phyloP scores from a whole-genome alignment of 2,113 vertebrate species.

The Corapipo altera region DNA sequence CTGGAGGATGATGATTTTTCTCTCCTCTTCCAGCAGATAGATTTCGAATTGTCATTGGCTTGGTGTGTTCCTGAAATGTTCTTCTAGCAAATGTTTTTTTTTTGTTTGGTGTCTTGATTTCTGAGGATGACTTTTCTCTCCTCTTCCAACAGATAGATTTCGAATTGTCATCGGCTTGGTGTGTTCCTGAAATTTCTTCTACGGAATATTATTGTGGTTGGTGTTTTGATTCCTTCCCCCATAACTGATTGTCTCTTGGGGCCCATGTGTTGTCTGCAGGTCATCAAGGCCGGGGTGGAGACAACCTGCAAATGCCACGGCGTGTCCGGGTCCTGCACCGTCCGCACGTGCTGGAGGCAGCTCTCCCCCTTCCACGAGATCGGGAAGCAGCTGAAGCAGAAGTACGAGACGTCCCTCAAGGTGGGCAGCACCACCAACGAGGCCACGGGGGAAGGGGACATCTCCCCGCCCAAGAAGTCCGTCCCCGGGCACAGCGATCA shows the following conservation, averaged over 20 bases:
- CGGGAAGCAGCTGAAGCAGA: slow-evolving; percentile 94
- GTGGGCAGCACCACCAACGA: slow-evolving; percentile 95
- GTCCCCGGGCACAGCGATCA: slow-evolving; percentile 78
- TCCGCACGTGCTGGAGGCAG: slow-evolving; percentile 97
- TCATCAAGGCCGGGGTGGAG: slow-evolving; percentile 95
- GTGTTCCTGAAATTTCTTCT: neutral
- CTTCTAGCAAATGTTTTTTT: neutral
- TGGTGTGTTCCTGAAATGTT: neutral
- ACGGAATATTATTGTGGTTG: neutral
- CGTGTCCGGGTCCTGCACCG: slow-evolving; percentile 94
- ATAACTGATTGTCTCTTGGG: neutral
- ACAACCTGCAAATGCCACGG: slow-evolving; percentile 98
- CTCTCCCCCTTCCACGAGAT: slow-evolving; percentile 96
- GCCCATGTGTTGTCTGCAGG: slow-evolving; percentile 68
- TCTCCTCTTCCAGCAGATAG: neutral
- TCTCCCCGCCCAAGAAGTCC: slow-evolving; percentile 80
- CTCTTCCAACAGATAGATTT: neutral
- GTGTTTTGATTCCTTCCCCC: neutral
- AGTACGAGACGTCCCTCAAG: slow-evolving; percentile 91
- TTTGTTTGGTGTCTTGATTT: neutral
- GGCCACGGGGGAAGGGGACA: slow-evolving; percentile 91
- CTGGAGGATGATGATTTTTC: neutral
- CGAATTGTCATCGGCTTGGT: neutral
- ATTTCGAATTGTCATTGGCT: neutral
- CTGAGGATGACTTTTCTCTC: neutral